Conservation (phyloP, 2,797 vertebrate species). For the Enteromius radiatus region DNA sequence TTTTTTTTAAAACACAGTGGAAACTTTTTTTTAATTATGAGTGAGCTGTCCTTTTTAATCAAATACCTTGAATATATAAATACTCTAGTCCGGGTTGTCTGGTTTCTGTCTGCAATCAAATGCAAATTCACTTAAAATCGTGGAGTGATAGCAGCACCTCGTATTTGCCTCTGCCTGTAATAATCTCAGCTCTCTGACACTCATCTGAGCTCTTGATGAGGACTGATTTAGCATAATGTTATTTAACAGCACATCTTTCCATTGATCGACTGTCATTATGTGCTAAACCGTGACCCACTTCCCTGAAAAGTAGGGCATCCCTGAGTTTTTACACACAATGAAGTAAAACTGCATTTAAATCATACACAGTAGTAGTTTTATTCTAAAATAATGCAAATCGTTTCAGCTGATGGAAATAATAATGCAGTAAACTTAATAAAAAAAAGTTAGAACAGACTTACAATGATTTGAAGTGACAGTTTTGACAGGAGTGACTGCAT, state of each 20-base stretch:
- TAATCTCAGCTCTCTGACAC: slow-evolving; percentile 22
- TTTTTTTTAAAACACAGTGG: background rate
- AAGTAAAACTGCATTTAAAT: background rate
- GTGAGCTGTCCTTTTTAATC: background rate
- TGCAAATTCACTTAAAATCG: slow-evolving; percentile 26
- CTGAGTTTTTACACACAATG: slow-evolving; percentile 23
- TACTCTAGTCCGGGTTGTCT: background rate
- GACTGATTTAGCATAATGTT: slow-evolving; percentile 48
- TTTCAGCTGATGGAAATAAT: background rate
- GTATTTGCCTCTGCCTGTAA: slow-evolving; percentile 15
- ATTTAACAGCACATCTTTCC: slow-evolving; percentile 37
- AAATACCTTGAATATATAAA: background rate
- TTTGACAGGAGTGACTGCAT: background rate
- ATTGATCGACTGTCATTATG: slow-evolving; percentile 55
- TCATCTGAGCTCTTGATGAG: slow-evolving; percentile 45
- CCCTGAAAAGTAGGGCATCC: slow-evolving; percentile 51
- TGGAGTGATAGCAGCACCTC: background rate
- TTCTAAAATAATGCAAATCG: background rate
- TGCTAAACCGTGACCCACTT: slow-evolving; percentile 49
- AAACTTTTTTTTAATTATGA: background rate
- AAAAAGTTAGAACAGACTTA: background rate
- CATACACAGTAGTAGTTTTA: background rate
- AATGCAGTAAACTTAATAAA: background rate
- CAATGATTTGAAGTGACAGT: background rate
- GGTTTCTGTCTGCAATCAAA: slow-evolving; percentile 25